These are phyloP conservation scores for Sympetrum striolatum DNA, from an alignment of 2,888 invertebrate genomes.

Conservation along the genomic window DNA sequence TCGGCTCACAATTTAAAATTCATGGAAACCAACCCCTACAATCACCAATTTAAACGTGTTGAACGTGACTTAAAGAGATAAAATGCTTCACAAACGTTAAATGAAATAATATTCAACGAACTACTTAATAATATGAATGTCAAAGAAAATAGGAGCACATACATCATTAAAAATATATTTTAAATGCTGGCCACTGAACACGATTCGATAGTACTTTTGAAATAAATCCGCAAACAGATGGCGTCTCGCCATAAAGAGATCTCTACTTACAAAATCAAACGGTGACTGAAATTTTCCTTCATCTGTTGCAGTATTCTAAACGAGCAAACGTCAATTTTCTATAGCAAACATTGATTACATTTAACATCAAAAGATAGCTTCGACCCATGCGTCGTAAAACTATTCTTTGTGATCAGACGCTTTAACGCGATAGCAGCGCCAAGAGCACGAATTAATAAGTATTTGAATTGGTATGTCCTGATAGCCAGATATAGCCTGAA, in stretches of 20 bases:
- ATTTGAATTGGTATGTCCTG: neutral
- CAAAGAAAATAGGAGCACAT: neutral
- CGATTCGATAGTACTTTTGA: conserved; percentile 15
- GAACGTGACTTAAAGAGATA: neutral
- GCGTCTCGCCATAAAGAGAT: conserved; percentile 14
- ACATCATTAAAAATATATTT: neutral
- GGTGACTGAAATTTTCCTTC: neutral
- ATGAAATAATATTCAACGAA: neutral
- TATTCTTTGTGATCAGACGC: conserved; percentile 9
- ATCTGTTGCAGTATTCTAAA: neutral
- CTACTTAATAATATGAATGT: neutral
- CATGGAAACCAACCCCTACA: conserved; percentile 34
- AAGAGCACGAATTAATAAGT: neutral
- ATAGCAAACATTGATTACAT: neutral
- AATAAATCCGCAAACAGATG: conserved; percentile 40
- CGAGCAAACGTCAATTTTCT: neutral
- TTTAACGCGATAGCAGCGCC: conserved; percentile 12
- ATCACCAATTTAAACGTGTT: neutral
- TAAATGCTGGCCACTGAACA: conserved; percentile 6
- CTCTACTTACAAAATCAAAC: conserved; percentile 17
- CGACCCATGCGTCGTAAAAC: conserved; percentile 33
- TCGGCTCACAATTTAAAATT: conserved; percentile 34
- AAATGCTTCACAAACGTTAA: neutral
- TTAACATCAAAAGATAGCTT: neutral
- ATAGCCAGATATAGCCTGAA: neutral